Base-by-base conservation (phyloP, 2,797 vertebrate species). In the Parotocinclus haroldoi region DNA sequence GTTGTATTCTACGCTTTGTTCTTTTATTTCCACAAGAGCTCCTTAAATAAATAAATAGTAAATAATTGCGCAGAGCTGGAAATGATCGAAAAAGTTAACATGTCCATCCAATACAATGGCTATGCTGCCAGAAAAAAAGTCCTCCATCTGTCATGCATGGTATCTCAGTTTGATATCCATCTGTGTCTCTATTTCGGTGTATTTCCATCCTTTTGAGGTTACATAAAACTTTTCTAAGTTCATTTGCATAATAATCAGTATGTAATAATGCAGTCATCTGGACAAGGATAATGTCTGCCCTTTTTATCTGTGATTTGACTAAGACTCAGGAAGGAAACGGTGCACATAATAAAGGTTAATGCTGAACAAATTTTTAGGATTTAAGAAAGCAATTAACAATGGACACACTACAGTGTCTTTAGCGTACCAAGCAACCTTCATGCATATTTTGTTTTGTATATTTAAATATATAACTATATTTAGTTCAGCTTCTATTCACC, bases 121-220 rank as follows among this genome's bases (percentile, higher is more conserved):
- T 39, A 16, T 3, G 16, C 55, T 69, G 61, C 63, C 53, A 49
- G 7, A 49, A 49, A 49, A 55, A 49, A 63, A 56, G 1, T 9
- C 38, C 42, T 69, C 72, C 66, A 78, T 75, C 76, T 75, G 69
- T 69, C 64, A 66, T 50, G 36, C 38, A 27, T 27, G 27, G 27
- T 27, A 27, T 27, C 27, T 27, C 27, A 27, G 27, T 71, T 75
- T 69, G 69, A 76, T 69, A 71, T 74, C 73, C 71, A 81, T 80
- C 74, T 79, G 80, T 79, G 64, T 73, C 68, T 48, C 38, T 56
- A 27, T 62, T 46, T 49, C 63, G 76, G 66, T 76, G 73, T 72
- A 74, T 55, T 68, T 58, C 44, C 7, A 70, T 42, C 63, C 59
- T 61, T 69, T 46, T 54, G 69, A 78, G 72, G 68, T 68, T 72